These are phyloP conservation scores for Phorcus lineatus DNA, from an alignment of 2,888 invertebrate genomes.

Conservation along the genomic window DNA sequence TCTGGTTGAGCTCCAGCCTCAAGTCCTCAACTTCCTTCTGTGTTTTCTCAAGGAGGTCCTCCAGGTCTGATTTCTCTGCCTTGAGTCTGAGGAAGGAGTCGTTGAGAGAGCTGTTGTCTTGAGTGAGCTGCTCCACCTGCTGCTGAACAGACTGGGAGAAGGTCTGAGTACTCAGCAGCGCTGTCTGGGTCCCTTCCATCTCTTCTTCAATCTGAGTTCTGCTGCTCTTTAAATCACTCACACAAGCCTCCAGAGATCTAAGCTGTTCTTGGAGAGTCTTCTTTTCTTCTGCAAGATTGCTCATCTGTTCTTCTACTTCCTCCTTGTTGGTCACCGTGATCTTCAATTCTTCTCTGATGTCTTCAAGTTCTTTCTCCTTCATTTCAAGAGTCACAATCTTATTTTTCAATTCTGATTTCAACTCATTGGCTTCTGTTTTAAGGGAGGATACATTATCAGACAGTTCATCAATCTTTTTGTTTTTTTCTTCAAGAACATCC, in stretches of 20 bases:
- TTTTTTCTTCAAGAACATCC: constrained; percentile 24
- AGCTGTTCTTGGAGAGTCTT: not conserved
- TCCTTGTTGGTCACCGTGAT: not conserved
- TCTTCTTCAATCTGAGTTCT: constrained; percentile 26
- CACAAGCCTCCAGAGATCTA: constrained; percentile 10
- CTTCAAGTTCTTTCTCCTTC: constrained; percentile 29
- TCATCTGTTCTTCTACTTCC: constrained; percentile 9
- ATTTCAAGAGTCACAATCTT: constrained; percentile 23
- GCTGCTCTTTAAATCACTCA: not conserved
- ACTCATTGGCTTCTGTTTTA: constrained; percentile 26
- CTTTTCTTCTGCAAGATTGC: not conserved
- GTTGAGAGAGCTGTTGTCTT: constrained; percentile 16
- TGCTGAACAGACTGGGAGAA: constrained; percentile 40
- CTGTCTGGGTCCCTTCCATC: constrained; percentile 14
- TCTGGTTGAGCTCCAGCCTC: constrained; percentile 22
- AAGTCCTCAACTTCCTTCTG: constrained; percentile 6
- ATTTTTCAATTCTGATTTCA: constrained; percentile 30
- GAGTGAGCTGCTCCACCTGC: not conserved
- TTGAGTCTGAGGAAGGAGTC: constrained; percentile 9
- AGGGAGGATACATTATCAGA: constrained; percentile 28
- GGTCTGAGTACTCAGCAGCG: constrained; percentile 38
- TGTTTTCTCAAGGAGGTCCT: not conserved
- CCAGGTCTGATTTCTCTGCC: constrained; percentile 4
- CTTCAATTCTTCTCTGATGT: constrained; percentile 25
- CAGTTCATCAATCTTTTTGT: constrained; percentile 19